Evolutionary conservation across 37 sponge, comb jelly and placozoan species (phyloP).

Genomic region (Theonella swinhoei): DNA sequence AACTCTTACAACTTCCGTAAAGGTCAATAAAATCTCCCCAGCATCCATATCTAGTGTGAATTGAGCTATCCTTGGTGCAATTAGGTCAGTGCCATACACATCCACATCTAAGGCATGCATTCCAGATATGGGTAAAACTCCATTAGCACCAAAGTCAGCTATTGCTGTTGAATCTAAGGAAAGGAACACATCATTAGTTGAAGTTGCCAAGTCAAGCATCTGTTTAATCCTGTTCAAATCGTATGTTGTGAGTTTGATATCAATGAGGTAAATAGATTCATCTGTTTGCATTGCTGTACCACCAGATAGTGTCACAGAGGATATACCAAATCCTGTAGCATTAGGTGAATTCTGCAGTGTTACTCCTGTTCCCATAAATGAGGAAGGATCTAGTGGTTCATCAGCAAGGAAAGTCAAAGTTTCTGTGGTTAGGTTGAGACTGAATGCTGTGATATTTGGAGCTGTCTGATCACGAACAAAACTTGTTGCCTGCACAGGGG

Average conservation of each 20-base stretch:
- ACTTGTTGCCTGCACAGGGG: conserved; percentile 62
- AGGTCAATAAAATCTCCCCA: conserved; percentile 58
- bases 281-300: conserved; percentile 63
- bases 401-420: conserved; percentile 65
- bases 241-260: conserved; percentile 61
- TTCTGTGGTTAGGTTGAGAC: conserved; percentile 67
- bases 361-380: conserved; percentile 66
- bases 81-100: conserved; percentile 56
- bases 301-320: conserved; percentile 78
- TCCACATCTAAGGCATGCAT: conserved; percentile 69
- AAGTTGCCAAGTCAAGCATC: conserved; percentile 69
- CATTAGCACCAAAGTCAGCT: conserved; percentile 82
- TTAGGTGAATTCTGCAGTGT: conserved; percentile 77
- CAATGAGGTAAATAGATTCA: conserved; percentile 61
- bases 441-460: conserved; percentile 67
- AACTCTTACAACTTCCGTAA: conserved; percentile 72
- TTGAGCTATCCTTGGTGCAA: conserved; percentile 49
- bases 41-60: conserved; percentile 70
- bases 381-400: conserved; percentile 89
- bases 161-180: conserved; percentile 46
- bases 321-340: conserved; percentile 43
- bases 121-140: conserved; percentile 61
- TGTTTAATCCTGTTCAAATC: conserved; percentile 81
- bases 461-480: conserved; percentile 70
- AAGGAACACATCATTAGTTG: conserved; percentile 47